Base-by-base conservation (phyloP, 2,888 invertebrate species). In the Hartigia nigra region DNA sequence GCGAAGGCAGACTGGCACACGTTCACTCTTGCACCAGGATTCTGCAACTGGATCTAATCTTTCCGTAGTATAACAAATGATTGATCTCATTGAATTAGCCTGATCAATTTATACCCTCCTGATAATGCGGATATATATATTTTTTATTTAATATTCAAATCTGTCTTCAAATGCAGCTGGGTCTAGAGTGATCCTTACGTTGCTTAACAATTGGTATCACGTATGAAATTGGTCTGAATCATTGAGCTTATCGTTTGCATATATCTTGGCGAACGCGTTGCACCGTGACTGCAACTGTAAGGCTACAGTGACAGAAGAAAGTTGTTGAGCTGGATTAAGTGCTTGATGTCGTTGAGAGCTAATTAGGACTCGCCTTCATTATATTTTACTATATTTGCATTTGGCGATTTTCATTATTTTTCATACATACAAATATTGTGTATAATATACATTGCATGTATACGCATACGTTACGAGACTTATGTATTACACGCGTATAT, bases 1-100 rank as follows among this genome's bases (percentile, higher is more conserved):
- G 81, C 82, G 83, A 84, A 84, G 83, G 83, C 76, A 79, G 80
- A 81, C 84, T 74, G 78, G 77, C 84, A 77, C 36, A 75, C 80
- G 78, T 82, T 82, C 81, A 81, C 81, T 84, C 81, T 82, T 79
- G 36, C 55, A 35, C 70, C 72, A 69, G 78, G 77, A 78, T 80
- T 80, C 80, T 78, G 74, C 36, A 55, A 55, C 55, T 55, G 77
- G 75, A 75, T 70, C 55, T 55, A 23, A 55, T 55, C 55, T 23
- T 55, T 23, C 55, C 5, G 23, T 9, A 9, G 9, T 9, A 2
- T 55, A 9, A 55, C 23, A 23, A 55, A 9, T 23, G 55, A 55
- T 55, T 9, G 23, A 55, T 55, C 23, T 55, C 55, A 55, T 55
- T 23, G 55, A 55, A 55, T 55, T 55, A 23, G 9, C 55, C 55